A percentile compares a stretch with the other conserved stretches of the same genome.
phyloP scores from a whole-genome alignment of 1,140 invertebrate species.

The Mercenaria mercenaria region DNA sequence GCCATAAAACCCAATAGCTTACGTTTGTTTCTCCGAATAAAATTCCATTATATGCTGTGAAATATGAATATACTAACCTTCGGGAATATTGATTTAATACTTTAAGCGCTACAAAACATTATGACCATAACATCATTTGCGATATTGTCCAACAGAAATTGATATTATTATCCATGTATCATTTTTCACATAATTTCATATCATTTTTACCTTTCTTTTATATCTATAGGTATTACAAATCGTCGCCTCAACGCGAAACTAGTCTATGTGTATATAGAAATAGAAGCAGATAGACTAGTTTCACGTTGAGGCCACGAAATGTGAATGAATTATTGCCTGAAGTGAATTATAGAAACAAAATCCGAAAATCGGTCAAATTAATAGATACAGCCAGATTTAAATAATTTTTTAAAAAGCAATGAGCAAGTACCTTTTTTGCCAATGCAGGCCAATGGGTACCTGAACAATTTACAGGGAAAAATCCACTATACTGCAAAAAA shows the following conservation, averaged over 20 bases:
- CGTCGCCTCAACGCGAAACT: too few species aligned
- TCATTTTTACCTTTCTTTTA: neutral
- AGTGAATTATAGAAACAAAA: neutral
- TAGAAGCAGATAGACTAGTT: too few species aligned
- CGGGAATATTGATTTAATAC: neutral
- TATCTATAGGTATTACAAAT: neutral
- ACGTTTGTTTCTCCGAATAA: neutral
- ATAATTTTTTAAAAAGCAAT: too few species aligned
- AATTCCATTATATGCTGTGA: neutral
- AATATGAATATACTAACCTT: neutral
- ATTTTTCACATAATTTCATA: constrained; percentile 6
- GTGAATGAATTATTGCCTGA: neutral
- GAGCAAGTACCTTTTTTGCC: too few species aligned
- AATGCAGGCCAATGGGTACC: too few species aligned
- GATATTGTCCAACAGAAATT: neutral
- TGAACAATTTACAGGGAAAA: too few species aligned
- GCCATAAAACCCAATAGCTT: neutral
- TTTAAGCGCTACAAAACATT: too few species aligned
- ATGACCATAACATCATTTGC: too few species aligned
- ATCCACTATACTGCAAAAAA: too few species aligned
- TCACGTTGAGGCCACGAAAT: too few species aligned
- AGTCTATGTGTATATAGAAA: too few species aligned
- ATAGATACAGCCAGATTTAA: neutral
- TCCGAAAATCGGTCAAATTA: neutral
- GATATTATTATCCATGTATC: neutral